Conservation (phyloP, 2,888 invertebrate species). For the Steinernema carpocapsae region DNA sequence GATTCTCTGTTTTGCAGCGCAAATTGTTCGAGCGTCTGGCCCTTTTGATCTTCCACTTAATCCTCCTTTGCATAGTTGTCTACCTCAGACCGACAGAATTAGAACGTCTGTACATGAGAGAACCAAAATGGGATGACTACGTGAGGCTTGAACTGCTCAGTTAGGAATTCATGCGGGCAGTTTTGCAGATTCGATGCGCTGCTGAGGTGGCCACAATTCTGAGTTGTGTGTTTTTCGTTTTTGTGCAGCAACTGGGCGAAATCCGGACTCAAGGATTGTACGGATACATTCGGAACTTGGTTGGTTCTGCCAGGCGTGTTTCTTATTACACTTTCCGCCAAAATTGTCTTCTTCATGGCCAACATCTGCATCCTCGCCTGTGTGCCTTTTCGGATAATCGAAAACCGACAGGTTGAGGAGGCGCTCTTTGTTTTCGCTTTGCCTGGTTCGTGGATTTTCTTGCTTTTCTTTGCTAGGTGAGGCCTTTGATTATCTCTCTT, state of each 20-base stretch:
- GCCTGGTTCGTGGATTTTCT: conserved; percentile 93
- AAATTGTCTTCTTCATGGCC: conserved; percentile 87
- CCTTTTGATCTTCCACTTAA: conserved; percentile 84
- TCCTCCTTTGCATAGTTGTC: conserved; percentile 85
- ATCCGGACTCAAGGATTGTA: conserved; percentile 89
- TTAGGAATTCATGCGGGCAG: neutral
- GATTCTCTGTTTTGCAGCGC: conserved; percentile 75
- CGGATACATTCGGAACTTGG: conserved; percentile 89
- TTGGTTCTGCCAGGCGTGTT: conserved; percentile 70
- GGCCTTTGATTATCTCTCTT: neutral
- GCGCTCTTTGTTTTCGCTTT: conserved; percentile 88
- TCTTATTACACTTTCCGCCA: conserved; percentile 76
- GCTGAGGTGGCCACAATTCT: conserved; percentile 84
- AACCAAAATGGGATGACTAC: conserved; percentile 62
- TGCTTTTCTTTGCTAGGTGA: conserved; percentile 99
- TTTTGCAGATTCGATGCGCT: conserved; percentile 75
- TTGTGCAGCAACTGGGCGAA: conserved; percentile 91
- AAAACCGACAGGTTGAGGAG: conserved; percentile 79
- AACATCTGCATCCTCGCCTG: conserved; percentile 79
- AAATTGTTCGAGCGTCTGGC: conserved; percentile 89
- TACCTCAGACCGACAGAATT: conserved; percentile 83
- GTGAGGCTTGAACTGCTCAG: conserved; percentile 59
- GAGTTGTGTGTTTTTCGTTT: conserved; percentile 85
- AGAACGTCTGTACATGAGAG: conserved; percentile 71
- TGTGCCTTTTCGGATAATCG: conserved; percentile 56